Percentiles rank a stretch among this genome's conserved stretches.
Conservation (phyloP, 2,888 invertebrate species). For the Punctoribates punctum region DNA sequence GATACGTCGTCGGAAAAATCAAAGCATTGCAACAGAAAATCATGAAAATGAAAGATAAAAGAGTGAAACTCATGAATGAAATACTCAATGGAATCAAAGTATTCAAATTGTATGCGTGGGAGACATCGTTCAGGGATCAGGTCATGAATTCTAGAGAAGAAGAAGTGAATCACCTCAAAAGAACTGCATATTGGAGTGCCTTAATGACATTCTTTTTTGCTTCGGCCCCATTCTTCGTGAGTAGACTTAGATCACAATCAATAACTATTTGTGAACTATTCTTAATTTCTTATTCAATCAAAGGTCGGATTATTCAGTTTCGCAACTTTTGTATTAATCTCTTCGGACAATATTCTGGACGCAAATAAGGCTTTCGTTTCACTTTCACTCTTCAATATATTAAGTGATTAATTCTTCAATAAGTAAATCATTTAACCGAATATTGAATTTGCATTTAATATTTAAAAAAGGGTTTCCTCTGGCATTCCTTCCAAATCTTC, state of each 20-base stretch:
- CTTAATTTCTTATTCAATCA: slow-evolving; percentile 55
- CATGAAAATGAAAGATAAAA: slow-evolving; percentile 88
- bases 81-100: slow-evolving; percentile 87
- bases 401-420: slow-evolving; percentile 47
- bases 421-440: not conserved
- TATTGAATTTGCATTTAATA: slow-evolving; percentile 49
- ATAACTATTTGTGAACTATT: slow-evolving; percentile 43
- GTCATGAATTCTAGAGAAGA: slow-evolving; percentile 77
- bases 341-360: slow-evolving; percentile 45
- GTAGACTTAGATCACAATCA: not conserved
- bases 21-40: slow-evolving; percentile 56
- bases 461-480: slow-evolving; percentile 48
- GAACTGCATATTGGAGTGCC: slow-evolving; percentile 81
- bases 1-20: slow-evolving; percentile 49
- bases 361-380: slow-evolving; percentile 54
- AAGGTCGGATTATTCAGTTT: slow-evolving; percentile 42
- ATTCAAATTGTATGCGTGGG: slow-evolving; percentile 90
- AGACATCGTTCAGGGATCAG: slow-evolving; percentile 83
- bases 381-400: slow-evolving; percentile 54
- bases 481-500: slow-evolving; percentile 44
- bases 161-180: slow-evolving; percentile 80
- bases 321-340: slow-evolving; percentile 36
- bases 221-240: slow-evolving; percentile 66
- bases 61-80: slow-evolving; percentile 90
- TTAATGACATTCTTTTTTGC: slow-evolving; percentile 90